Conservation (phyloP, 2,888 invertebrate genomes). For the Galerucella calmariensis region DNA sequence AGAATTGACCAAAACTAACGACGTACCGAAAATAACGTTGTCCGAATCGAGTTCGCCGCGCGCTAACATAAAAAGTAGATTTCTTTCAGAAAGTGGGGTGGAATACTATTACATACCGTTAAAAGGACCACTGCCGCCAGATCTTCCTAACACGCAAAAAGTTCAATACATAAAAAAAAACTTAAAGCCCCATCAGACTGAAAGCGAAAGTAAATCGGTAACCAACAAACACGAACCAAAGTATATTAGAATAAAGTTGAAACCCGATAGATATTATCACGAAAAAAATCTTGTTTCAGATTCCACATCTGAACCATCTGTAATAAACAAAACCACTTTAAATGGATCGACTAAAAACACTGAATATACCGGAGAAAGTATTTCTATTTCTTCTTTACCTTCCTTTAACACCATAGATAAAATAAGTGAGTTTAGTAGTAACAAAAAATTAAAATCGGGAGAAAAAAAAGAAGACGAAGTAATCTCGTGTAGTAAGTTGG, state of each 20-base stretch:
- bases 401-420: background rate
- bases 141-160: conserved; percentile 32
- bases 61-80: conserved; percentile 50
- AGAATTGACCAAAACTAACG: conserved; percentile 43
- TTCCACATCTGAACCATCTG: conserved; percentile 69
- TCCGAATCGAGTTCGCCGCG: conserved; percentile 42
- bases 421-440: background rate
- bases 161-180: conserved; percentile 7
- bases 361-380: background rate
- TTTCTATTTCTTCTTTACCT: background rate
- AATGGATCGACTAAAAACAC: background rate
- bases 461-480: conserved; percentile 62
- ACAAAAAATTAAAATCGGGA: conserved; percentile 56
- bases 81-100: conserved; percentile 62
- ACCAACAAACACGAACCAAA: conserved; percentile 62
- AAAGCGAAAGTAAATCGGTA: background rate
- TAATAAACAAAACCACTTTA: background rate
- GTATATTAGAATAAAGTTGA: conserved; percentile 76
- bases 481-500: conserved; percentile 36
- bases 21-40: conserved; percentile 51
- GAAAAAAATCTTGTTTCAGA: conserved; percentile 35
- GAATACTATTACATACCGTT: conserved; percentile 66
- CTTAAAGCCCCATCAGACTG: conserved; percentile 28
- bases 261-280: conserved; percentile 78
- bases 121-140: conserved; percentile 63